Conservation (phyloP, 2,113 vertebrate species). For the Catharus bicknelli region DNA sequence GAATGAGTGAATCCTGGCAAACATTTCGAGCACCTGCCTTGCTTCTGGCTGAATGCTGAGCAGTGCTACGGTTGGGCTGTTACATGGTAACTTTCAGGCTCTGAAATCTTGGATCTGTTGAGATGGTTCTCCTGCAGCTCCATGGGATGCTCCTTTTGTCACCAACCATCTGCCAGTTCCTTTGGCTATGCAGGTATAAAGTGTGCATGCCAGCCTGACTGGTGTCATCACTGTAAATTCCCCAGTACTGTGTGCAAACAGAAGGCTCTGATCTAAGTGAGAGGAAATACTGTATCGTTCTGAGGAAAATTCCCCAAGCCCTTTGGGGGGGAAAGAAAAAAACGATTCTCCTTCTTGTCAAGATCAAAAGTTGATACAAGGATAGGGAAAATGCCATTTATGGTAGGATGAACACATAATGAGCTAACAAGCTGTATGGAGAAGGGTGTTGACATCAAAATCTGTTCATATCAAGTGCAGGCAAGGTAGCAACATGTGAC, state of each 20-base stretch:
- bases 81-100: background rate
- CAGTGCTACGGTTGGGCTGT: background rate
- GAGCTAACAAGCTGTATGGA: background rate
- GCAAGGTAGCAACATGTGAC: background rate
- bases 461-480: background rate
- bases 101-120: background rate
- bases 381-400: background rate
- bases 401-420: background rate
- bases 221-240: background rate
- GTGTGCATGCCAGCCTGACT: background rate
- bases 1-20: conserved; percentile 29
- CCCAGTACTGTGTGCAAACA: background rate
- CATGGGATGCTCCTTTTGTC: conserved; percentile 13
- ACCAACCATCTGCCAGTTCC: conserved; percentile 11
- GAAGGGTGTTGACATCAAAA: background rate
- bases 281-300: background rate
- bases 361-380: background rate
- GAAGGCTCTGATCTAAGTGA: background rate
- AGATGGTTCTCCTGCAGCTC: background rate
- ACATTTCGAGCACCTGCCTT: conserved; percentile 28
- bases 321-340: background rate
- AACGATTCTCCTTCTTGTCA: background rate
- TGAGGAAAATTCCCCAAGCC: background rate
- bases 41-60: conserved; percentile 28
- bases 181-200: conserved; percentile 5